Percentiles rank a stretch among this genome's conserved stretches.
Conservation (phyloP, 2,113 vertebrate species). For the Gnathonemus echidnorhynchus region DNA sequence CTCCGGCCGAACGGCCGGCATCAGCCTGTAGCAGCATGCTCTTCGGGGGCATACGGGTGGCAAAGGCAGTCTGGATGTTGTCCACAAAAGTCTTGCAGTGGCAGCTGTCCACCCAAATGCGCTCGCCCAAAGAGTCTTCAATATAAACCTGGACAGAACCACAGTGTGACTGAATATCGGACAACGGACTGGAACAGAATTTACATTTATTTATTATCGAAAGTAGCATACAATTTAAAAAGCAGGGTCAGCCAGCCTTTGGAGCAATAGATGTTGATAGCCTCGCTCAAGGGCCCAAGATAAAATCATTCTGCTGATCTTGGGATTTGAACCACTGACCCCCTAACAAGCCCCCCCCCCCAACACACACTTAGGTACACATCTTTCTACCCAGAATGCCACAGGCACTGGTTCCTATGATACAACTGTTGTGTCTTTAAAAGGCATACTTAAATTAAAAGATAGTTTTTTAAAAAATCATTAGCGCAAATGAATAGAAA, state of each 20-base stretch:
- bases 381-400: not conserved
- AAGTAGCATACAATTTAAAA: not conserved
- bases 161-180: not conserved
- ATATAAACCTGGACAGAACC: conserved; percentile 79
- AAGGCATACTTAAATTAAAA: not conserved
- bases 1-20: conserved; percentile 69
- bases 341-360: not conserved
- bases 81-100: conserved; percentile 96
- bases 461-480: not conserved
- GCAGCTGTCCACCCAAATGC: conserved; percentile 96
- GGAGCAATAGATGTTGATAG: not conserved
- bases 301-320: not conserved
- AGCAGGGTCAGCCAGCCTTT: not conserved
- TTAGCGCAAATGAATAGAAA: not conserved
- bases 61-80: conserved; percentile 94
- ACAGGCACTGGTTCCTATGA: not conserved
- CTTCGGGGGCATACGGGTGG: conserved; percentile 91
- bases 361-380: not conserved
- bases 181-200: not conserved
- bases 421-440: not conserved
- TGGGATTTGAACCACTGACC: not conserved
- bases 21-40: conserved; percentile 88
- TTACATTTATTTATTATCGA: not conserved
- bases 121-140: conserved; percentile 90
- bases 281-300: not conserved